Percentiles rank a stretch among this genome's conserved stretches.
These are phyloP conservation scores for Adoxophyes honmai DNA, from an alignment of 1,140 invertebrate species.

Conservation along the genomic window DNA sequence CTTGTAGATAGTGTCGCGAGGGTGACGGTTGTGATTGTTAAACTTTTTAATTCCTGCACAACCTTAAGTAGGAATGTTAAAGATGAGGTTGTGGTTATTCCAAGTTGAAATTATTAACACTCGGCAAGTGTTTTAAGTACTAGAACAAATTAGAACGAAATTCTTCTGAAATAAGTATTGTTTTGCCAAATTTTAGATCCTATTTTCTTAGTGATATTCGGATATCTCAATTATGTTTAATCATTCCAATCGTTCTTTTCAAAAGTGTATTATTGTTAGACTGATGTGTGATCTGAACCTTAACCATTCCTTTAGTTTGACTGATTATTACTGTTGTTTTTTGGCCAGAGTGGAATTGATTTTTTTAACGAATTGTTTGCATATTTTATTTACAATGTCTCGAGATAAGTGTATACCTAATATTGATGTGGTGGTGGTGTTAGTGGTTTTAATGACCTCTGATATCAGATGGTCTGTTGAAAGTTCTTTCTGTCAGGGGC, in stretches of 20 bases:
- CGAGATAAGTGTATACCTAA: too few relatives aligned
- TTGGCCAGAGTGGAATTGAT: too few relatives aligned
- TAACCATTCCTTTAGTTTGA: neutral
- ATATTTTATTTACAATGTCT: too few relatives aligned
- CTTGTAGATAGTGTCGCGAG: constrained; percentile 14
- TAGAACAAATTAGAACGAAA: neutral
- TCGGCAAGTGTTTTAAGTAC: neutral
- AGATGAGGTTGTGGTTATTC: neutral
- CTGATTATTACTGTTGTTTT: neutral
- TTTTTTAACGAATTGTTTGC: too few relatives aligned
- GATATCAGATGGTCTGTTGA: too few relatives aligned
- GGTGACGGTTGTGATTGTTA: constrained; percentile 22
- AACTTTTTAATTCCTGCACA: constrained; percentile 2
- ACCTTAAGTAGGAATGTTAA: neutral
- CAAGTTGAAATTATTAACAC: neutral
- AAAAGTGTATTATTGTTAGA: constrained; percentile 5
- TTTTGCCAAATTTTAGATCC: neutral
- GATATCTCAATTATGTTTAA: neutral
- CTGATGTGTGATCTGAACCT: neutral
- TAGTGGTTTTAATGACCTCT: too few relatives aligned
- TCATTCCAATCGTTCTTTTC: constrained; percentile 7
- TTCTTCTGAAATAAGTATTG: neutral
- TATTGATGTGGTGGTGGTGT: too few relatives aligned
- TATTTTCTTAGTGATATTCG: neutral
- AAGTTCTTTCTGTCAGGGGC: too few relatives aligned